A percentile compares a stretch with the other conserved stretches of the same genome.
These are phyloP conservation scores for Trichonephila clavipes DNA, from an alignment of 1,140 invertebrate genomes.

Conservation along the genomic window DNA sequence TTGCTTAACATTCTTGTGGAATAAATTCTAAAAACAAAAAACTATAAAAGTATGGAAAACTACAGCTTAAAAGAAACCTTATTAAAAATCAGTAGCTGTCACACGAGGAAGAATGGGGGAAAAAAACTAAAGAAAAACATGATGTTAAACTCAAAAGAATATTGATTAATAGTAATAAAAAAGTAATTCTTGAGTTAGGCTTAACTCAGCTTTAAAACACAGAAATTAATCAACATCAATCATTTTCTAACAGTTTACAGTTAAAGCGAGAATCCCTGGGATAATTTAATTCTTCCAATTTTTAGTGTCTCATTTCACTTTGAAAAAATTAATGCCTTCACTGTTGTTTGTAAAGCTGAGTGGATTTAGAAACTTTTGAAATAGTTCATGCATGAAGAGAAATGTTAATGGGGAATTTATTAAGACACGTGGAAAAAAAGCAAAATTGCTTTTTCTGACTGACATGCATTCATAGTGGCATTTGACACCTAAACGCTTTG, in stretches of 20 bases:
- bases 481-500: no score
- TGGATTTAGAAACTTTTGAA: constrained; percentile 47
- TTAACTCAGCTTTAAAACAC: neutral
- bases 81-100: neutral
- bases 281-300: constrained; percentile 41
- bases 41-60: neutral
- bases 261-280: neutral
- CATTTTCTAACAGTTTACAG: neutral
- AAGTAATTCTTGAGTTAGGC: neutral
- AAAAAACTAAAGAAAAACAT: neutral
- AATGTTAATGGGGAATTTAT: neutral
- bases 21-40: neutral
- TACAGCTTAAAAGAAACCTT: neutral
- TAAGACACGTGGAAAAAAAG: neutral
- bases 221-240: constrained; percentile 51
- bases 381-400: constrained; percentile 1
- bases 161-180: neutral
- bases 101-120: neutral
- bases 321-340: neutral
- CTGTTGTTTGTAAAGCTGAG: neutral
- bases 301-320: neutral
- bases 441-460: neutral
- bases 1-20: neutral
- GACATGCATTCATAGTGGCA: no score
- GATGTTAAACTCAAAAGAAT: neutral